These are phyloP conservation scores for Eumaeus atala DNA, from an alignment of 1,140 invertebrate genomes.

Conservation along the genomic window DNA sequence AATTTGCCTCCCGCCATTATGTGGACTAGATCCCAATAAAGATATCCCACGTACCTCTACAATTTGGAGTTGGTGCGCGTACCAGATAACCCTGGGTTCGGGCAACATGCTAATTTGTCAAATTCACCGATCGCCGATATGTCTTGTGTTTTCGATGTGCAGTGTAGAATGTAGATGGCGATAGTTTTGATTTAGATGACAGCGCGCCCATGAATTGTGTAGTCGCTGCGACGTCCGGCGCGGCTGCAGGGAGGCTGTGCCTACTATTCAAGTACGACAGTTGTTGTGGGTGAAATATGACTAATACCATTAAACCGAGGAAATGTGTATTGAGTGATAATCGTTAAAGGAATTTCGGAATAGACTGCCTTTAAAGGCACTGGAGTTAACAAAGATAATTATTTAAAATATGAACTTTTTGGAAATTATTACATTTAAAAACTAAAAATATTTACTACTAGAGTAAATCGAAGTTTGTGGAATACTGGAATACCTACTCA, in stretches of 20 bases:
- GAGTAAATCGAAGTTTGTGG: no score
- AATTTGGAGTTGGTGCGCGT: slow-evolving; percentile 8
- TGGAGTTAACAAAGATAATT: no score
- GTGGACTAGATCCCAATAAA: slow-evolving; percentile 57
- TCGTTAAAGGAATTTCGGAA: no score
- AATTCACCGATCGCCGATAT: slow-evolving; percentile 31
- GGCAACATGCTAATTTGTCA: slow-evolving; percentile 35
- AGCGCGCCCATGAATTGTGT: slow-evolving; percentile 27
- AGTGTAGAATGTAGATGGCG: slow-evolving; percentile 22
- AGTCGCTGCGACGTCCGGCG: slow-evolving; percentile 23
- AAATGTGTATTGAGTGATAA: not conserved
- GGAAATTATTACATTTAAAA: no score
- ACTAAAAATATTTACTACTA: no score
- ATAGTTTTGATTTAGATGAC: slow-evolving; percentile 33
- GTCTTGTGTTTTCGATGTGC: slow-evolving; percentile 28
- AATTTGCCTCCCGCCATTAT: slow-evolving; percentile 53
- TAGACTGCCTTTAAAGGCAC: no score
- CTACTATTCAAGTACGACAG: slow-evolving; percentile 24
- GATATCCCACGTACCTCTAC: slow-evolving; percentile 30
- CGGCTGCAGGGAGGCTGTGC: slow-evolving; percentile 28
- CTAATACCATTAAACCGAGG: slow-evolving; percentile 16
- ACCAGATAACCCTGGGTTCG: slow-evolving; percentile 25
- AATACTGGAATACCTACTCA: no score
- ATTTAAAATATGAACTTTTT: no score
- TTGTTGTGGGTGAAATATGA: slow-evolving; percentile 31